These are phyloP conservation scores for Muntiacus reevesi DNA, from an alignment of 2,113 vertebrate genomes.

Conservation along the genomic window DNA sequence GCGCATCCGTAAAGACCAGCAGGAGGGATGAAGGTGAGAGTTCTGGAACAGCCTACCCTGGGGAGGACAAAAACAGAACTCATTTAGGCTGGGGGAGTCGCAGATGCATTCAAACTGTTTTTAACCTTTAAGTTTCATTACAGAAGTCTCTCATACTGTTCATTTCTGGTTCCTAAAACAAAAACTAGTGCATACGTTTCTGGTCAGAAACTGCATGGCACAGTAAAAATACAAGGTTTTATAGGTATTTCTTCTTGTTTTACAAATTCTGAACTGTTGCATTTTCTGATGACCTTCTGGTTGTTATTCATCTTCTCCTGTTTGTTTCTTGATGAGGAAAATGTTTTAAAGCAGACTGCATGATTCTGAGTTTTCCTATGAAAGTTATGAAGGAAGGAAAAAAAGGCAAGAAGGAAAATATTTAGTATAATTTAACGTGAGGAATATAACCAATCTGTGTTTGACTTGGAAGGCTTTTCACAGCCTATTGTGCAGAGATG, in stretches of 20 bases:
- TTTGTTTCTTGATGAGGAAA: slow-evolving; percentile 38
- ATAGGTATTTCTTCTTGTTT: neutral
- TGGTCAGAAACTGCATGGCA: neutral
- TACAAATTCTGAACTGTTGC: neutral
- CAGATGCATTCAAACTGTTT: neutral
- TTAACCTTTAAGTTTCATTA: slow-evolving; percentile 15
- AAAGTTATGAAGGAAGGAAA: slow-evolving; percentile 15
- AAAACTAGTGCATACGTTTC: neutral
- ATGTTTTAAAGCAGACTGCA: slow-evolving; percentile 11
- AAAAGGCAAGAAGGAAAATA: slow-evolving; percentile 29
- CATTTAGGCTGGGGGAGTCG: neutral
- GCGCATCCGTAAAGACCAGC: neutral
- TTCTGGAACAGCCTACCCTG: neutral
- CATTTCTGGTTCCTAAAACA: neutral
- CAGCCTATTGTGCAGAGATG: neutral
- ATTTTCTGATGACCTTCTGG: neutral
- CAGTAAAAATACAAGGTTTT: neutral
- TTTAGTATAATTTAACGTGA: slow-evolving; percentile 29
- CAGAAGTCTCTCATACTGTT: neutral
- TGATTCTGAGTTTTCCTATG: slow-evolving; percentile 60
- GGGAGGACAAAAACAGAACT: neutral
- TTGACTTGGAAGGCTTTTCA: slow-evolving; percentile 25
- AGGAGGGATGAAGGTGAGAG: slow-evolving; percentile 33
- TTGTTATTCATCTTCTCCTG: neutral
- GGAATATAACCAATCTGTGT: neutral